These are phyloP conservation scores for Pogonomyrmex californicus DNA, from an alignment of 1,140 invertebrate species.

Conservation along the genomic window DNA sequence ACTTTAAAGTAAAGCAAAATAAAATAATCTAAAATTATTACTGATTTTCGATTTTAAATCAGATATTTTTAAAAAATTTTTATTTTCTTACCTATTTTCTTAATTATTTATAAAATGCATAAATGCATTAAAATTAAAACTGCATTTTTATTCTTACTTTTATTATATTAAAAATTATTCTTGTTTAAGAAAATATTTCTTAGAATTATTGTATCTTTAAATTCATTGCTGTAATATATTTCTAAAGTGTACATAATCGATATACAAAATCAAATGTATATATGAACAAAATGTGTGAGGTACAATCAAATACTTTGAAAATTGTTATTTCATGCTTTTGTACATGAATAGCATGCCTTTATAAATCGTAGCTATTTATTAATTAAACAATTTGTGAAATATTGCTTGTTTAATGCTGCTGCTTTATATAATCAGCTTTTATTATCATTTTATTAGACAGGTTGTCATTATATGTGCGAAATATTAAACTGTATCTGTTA, in stretches of 20 bases:
- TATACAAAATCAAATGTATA: constrained; percentile 12
- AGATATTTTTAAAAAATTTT: neutral
- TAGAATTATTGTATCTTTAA: neutral
- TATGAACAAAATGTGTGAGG: constrained; percentile 29
- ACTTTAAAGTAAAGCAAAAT: constrained; percentile 42
- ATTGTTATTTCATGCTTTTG: constrained; percentile 14
- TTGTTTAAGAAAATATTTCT: neutral
- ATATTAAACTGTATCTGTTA: constrained; percentile 16
- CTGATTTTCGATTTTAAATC: constrained; percentile 14
- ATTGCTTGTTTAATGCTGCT: constrained; percentile 45
- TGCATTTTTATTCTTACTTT: neutral
- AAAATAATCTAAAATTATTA: constrained; percentile 17
- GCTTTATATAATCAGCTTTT: neutral
- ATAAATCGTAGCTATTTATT: constrained; percentile 1
- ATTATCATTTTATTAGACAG: neutral
- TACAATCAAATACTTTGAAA: constrained; percentile 37
- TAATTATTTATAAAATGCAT: neutral
- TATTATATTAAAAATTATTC: neutral
- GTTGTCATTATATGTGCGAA: neutral
- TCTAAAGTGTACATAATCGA: neutral
- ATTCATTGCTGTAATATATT: neutral
- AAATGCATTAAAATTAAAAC: neutral
- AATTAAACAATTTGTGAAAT: constrained; percentile 24
- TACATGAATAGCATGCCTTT: constrained; percentile 12
- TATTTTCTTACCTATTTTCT: constrained; percentile 6